Base-by-base conservation (phyloP, 2,113 vertebrate species). In the Microcebus jonahi region DNA sequence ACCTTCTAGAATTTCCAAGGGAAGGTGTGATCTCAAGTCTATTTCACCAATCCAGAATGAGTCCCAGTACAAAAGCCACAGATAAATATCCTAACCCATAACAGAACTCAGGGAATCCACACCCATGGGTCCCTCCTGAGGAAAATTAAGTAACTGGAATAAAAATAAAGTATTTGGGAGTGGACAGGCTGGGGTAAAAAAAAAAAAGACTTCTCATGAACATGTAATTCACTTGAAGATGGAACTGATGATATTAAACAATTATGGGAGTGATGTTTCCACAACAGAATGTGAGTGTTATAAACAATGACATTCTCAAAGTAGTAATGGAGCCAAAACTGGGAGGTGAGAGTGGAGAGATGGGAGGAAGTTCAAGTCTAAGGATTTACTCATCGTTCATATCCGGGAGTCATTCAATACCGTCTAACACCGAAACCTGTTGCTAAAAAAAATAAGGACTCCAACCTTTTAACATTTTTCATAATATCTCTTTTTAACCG, bases 401-500 rank as follows among this genome's bases (percentile, higher is more conserved):
- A 97, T 65, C 34, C 48, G 25, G 29, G 55, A 92, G 85, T 93
- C 91, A 96, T 75, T 91, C 6, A 23, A 57, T 80, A 88, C 61
- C 31, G 29, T 76, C 83, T 81, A 88, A 90, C 97, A 95, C 17
- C 53, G 73, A 97, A 96, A 63, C 29, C n/a, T 42, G 13, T 23
- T 67, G 57, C 75, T 93, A 45, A 90, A 63, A 82, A 48, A 85
- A 95, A 92, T 57, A 96, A 81, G 63, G 63, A 89, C 63, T 93
- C 48, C 25, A 81, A 50, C 68, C 67, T 92, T 70, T 90, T 71
- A 70, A 96, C 77, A 90, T 77, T 94, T 94, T 95, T 92, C 45
- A 86, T 55, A 39, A 76, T 87, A 92, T 93, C 48, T 84, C 96
- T 96, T 95, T 53, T 97, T 97, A 97, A 96, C 80, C 90, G 94